These are phyloP conservation scores for Taenaris catops DNA, from an alignment of 2,888 invertebrate genomes.

Conservation along the genomic window DNA sequence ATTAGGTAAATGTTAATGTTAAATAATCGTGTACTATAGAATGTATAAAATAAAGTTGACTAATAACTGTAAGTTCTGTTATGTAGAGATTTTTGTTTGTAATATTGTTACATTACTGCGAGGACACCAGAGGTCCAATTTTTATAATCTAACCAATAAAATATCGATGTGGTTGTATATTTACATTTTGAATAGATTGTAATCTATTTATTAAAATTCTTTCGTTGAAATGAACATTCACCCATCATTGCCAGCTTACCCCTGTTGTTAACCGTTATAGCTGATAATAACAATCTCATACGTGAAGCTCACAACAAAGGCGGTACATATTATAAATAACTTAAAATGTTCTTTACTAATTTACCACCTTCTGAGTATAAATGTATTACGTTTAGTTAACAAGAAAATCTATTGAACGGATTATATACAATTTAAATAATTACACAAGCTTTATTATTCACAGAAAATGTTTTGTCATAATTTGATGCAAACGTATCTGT, in stretches of 20 bases:
- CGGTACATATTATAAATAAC: no score
- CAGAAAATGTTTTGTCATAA: background rate
- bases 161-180: conserved; percentile 80
- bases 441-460: background rate
- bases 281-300: no score
- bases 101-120: conserved; percentile 75
- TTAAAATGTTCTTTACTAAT: no score
- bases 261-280: no score
- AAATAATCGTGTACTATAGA: conserved; percentile 75
- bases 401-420: no score
- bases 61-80: conserved; percentile 79
- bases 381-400: no score
- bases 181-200: conserved; percentile 78
- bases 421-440: no score
- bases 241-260: conserved; percentile 43
- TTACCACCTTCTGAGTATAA: no score
- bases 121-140: conserved; percentile 76
- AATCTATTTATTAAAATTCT: conserved; percentile 74
- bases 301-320: no score
- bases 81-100: conserved; percentile 80
- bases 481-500: no score
- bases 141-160: conserved; percentile 80
- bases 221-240: conserved; percentile 54
- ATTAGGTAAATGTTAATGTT: conserved; percentile 73
- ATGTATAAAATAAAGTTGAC: conserved; percentile 79